These are phyloP conservation scores for Hydroisotoma schaefferi DNA, from an alignment of 2,888 invertebrate species.

Conservation along the genomic window DNA sequence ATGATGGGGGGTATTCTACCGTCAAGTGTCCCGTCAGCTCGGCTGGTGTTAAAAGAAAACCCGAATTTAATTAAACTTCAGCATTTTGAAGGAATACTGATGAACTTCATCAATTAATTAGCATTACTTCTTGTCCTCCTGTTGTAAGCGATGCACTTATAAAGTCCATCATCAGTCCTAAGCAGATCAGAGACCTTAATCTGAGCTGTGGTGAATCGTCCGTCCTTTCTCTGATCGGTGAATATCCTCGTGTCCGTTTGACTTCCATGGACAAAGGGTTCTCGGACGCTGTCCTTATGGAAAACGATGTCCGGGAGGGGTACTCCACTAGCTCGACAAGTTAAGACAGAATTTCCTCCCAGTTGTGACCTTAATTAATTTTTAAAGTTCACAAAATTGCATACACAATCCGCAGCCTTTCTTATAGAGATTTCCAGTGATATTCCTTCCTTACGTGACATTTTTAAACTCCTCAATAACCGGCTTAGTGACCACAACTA, in stretches of 20 bases:
- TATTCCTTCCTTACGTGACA: constrained; percentile 56
- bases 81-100: constrained; percentile 6
- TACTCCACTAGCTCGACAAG: constrained; percentile 72
- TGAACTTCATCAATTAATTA: constrained; percentile 8
- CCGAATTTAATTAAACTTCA: neutral
- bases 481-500: constrained; percentile 73
- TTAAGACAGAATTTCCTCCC: constrained; percentile 37
- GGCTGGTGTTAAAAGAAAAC: constrained; percentile 54
- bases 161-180: constrained; percentile 78
- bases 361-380: constrained; percentile 34
- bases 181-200: constrained; percentile 65
- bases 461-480: constrained; percentile 74
- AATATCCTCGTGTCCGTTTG: constrained; percentile 67
- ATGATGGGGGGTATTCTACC: constrained; percentile 77
- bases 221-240: constrained; percentile 53
- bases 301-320: constrained; percentile 77
- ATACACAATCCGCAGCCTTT: too few relatives aligned
- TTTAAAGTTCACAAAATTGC: neutral
- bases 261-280: constrained; percentile 63
- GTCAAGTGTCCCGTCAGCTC: constrained; percentile 75
- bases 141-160: constrained; percentile 80
- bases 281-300: constrained; percentile 66
- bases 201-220: constrained; percentile 62
- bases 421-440: too few relatives aligned
- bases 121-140: constrained; percentile 52